Evolutionary conservation across 2,888 invertebrate genomes (phyloP).

Genomic region (Salpingus planirostris): DNA sequence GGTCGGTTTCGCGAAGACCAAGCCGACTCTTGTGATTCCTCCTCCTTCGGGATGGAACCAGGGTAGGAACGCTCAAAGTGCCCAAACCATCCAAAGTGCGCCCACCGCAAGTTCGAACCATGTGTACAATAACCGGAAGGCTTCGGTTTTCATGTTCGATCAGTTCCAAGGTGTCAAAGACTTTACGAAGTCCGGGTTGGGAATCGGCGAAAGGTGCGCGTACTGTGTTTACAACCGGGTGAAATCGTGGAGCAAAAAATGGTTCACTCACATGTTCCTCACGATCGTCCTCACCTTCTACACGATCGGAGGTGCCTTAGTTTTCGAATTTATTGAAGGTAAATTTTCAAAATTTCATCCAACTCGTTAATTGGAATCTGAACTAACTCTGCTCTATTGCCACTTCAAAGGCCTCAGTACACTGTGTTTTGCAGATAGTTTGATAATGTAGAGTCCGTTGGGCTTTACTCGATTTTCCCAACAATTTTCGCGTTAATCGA

Average conservation of each 20-base stretch:
- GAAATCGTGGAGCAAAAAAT: conserved; percentile 65
- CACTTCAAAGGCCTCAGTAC: too few species aligned
- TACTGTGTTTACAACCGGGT: conserved; percentile 73
- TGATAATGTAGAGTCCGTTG: too few species aligned
- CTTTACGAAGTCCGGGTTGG: conserved; percentile 72
- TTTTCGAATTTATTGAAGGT: conserved; percentile 77
- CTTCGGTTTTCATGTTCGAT: conserved; percentile 70
- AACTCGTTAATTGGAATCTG: too few species aligned
- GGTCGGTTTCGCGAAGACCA: conserved; percentile 24
- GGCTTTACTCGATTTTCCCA: too few species aligned
- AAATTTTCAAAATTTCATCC: too few species aligned
- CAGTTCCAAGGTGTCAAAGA: conserved; percentile 72
- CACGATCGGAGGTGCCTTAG: conserved; percentile 70
- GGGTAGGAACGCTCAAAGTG: not conserved
- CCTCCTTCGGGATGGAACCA: conserved; percentile 15
- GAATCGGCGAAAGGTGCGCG: conserved; percentile 74
- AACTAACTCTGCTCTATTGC: too few species aligned
- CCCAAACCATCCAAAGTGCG: not conserved
- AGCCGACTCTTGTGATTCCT: conserved; percentile 34
- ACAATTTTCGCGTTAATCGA: too few species aligned
- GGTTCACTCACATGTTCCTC: conserved; percentile 86
- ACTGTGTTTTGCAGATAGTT: too few species aligned
- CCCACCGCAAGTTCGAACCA: conserved; percentile 18
- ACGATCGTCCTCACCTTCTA: conserved; percentile 68
- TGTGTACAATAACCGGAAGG: conserved; percentile 57